A percentile compares a stretch with the other conserved stretches of the same genome.
Conservation (phyloP, 2,113 vertebrate genomes). For the Prunella fulvescens region DNA sequence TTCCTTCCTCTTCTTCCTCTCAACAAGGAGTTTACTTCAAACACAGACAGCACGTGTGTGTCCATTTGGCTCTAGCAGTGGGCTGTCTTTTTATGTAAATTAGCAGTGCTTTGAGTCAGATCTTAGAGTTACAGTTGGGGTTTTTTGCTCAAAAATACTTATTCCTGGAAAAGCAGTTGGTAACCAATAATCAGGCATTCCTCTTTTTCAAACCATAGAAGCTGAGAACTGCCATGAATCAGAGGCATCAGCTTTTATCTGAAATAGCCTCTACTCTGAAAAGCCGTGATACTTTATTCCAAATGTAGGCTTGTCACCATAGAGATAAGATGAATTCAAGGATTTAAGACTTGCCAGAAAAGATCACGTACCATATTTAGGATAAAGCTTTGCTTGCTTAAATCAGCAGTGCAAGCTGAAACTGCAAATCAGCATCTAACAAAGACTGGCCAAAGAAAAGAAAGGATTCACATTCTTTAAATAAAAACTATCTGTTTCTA, state of each 20-base stretch:
- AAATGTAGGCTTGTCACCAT: slow-evolving; percentile 54
- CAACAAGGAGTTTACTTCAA: neutral
- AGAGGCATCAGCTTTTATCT: slow-evolving; percentile 23
- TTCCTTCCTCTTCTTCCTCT: neutral
- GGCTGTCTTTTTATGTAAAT: neutral
- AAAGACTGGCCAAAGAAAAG: neutral
- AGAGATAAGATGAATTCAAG: slow-evolving; percentile 57
- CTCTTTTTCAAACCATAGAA: neutral
- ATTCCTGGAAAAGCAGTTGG: neutral
- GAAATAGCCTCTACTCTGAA: neutral
- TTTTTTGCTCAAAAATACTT: neutral
- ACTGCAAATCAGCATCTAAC: neutral
- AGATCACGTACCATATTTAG: neutral
- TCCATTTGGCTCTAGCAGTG: neutral
- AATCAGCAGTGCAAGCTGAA: neutral
- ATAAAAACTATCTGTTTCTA: neutral
- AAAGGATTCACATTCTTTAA: neutral
- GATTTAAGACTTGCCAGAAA: slow-evolving; percentile 31
- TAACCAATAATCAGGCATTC: neutral
- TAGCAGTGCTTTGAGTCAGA: neutral
- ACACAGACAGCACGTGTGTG: neutral
- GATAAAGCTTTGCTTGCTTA: slow-evolving; percentile 7
- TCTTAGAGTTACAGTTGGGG: neutral
- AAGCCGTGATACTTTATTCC: slow-evolving; percentile 20
- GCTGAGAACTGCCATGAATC: neutral